These are phyloP conservation scores for Linnaemya tessellans DNA, from an alignment of 2,888 invertebrate genomes.

Conservation along the genomic window DNA sequence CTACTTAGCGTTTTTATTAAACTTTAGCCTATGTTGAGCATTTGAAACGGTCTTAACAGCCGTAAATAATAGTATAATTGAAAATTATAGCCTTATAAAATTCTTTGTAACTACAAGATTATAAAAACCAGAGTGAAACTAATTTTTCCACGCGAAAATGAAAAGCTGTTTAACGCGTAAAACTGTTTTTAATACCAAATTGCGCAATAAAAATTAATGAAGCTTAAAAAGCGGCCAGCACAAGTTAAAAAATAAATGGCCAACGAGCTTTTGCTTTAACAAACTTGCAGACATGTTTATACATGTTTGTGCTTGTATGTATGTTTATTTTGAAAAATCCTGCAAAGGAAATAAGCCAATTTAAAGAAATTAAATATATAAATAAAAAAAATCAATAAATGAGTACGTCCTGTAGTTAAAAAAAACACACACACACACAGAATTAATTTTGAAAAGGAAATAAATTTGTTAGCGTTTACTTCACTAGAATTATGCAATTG, in stretches of 20 bases:
- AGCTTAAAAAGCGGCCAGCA: not conserved
- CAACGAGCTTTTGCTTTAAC: too few relatives aligned
- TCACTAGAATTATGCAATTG: not conserved
- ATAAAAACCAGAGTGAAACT: not conserved
- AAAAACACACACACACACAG: too few relatives aligned
- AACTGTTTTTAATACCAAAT: slow-evolving; percentile 10
- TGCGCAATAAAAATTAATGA: slow-evolving; percentile 49
- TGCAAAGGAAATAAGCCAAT: slow-evolving; percentile 15
- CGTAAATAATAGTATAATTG: not conserved
- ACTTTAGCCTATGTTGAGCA: not conserved
- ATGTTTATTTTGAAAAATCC: too few relatives aligned
- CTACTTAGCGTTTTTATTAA: not conserved
- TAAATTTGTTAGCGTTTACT: slow-evolving; percentile 12
- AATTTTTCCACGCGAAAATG: not conserved
- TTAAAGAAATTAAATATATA: not conserved
- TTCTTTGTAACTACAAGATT: not conserved
- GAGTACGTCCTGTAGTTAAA: not conserved
- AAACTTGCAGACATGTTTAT: too few relatives aligned
- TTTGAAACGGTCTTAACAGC: too few relatives aligned
- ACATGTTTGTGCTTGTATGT: too few relatives aligned
- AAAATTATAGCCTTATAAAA: not conserved
- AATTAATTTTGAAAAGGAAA: slow-evolving; percentile 29
- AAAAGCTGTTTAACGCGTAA: not conserved
- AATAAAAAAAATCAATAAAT: not conserved
- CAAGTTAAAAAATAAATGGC: not conserved